Evolutionary conservation across 2,113 vertebrate genomes (phyloP).

Genomic region (Cercopithecus mona): DNA sequence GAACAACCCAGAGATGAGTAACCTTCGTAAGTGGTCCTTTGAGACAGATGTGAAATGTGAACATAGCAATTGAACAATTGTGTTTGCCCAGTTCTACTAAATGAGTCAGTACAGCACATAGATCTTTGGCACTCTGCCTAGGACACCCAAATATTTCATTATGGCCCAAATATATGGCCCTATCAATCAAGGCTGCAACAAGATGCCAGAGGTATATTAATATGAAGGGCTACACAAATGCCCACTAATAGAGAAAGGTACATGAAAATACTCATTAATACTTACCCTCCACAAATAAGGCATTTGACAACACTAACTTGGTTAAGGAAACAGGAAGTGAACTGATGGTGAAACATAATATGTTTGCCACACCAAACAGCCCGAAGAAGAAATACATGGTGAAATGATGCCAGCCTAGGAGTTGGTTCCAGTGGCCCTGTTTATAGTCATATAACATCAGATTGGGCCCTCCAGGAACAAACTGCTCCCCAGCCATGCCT

Average conservation of each 20-base stretch:
- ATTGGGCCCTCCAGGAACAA: constrained; percentile 86
- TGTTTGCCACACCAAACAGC: constrained; percentile 87
- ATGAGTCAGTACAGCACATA: background rate
- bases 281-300: constrained; percentile 94
- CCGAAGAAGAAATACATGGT: constrained; percentile 98
- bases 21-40: background rate
- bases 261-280: background rate
- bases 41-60: background rate
- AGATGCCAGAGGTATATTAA: background rate
- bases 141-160: background rate
- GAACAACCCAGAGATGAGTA: background rate
- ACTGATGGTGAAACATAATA: constrained; percentile 88
- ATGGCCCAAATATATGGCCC: background rate
- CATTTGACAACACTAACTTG: constrained; percentile 90
- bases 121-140: background rate
- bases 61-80: background rate
- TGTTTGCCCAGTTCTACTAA: background rate
- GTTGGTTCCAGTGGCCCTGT: constrained; percentile 88
- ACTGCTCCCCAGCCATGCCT: constrained; percentile 95
- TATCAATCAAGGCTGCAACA: background rate
- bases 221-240: background rate
- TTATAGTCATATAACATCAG: constrained; percentile 90
- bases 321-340: constrained; percentile 88
- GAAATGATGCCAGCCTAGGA: constrained; percentile 95
- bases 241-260: background rate